phyloP scores from a whole-genome alignment of 2,888 invertebrate genomes.

The Leptinotarsa peninsularis region DNA sequence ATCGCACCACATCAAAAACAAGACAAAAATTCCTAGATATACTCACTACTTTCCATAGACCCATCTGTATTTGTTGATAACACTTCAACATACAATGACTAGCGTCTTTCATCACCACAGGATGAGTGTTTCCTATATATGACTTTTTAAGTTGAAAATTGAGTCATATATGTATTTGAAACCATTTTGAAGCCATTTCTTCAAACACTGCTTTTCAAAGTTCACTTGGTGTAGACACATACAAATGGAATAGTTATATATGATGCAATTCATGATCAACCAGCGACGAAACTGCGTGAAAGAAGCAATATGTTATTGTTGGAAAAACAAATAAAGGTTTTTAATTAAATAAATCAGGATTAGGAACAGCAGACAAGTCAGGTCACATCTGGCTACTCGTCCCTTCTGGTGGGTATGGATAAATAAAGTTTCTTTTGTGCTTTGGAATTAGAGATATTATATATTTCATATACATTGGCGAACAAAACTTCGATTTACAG shows the following conservation, averaged over 20 bases:
- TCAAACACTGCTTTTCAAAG: background rate
- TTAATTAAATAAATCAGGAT: slow-evolving; percentile 51
- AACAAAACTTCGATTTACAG: background rate
- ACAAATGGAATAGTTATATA: background rate
- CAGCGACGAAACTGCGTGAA: slow-evolving; percentile 1
- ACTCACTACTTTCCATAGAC: no score
- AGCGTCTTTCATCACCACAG: no score
- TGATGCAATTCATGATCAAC: background rate
- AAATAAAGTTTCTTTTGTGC: slow-evolving; percentile 49
- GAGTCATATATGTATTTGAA: no score
- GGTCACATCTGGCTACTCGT: slow-evolving; percentile 48
- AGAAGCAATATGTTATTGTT: slow-evolving; percentile 21
- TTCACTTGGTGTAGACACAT: background rate
- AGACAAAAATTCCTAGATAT: no score
- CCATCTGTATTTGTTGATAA: no score
- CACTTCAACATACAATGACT: no score
- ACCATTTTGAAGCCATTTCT: no score
- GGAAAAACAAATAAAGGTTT: slow-evolving; percentile 46
- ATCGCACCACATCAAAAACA: no score
- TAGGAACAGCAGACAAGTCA: slow-evolving; percentile 44
- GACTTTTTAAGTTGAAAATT: no score
- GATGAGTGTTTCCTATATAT: no score
- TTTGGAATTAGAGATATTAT: slow-evolving; percentile 45
- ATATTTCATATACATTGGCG: slow-evolving; percentile 38
- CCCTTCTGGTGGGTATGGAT: slow-evolving; percentile 39